A percentile compares a stretch with the other conserved stretches of the same genome.
Conservation (phyloP, 2,797 vertebrate species). For the Simalia tracyae region DNA sequence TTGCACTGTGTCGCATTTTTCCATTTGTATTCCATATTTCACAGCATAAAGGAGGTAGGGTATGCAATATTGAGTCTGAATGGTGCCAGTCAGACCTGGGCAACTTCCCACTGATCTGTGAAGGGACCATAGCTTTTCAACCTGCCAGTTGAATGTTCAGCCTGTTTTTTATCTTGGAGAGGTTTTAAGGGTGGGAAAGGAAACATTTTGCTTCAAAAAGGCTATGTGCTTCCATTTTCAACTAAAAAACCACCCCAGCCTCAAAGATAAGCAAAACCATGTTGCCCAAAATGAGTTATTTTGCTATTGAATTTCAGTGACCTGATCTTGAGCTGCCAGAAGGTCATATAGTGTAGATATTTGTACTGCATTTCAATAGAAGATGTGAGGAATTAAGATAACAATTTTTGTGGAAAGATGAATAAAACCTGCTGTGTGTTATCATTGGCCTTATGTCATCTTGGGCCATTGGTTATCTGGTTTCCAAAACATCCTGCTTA, state of each 20-base stretch:
- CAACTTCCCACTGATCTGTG: not conserved
- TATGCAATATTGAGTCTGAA: not conserved
- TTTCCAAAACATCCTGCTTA: slow-evolving; percentile 52
- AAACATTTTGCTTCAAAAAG: not conserved
- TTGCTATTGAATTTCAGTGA: not conserved
- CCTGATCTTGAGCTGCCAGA: not conserved
- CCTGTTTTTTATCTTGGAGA: not conserved
- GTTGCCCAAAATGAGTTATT: not conserved
- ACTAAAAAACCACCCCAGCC: not conserved
- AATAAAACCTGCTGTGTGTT: not conserved
- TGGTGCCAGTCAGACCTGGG: not conserved
- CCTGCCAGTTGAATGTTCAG: not conserved
- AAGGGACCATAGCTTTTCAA: not conserved
- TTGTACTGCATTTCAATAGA: slow-evolving; percentile 21
- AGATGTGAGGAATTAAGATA: slow-evolving; percentile 37
- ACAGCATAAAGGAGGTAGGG: slow-evolving; percentile 12
- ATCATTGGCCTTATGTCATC: slow-evolving; percentile 17
- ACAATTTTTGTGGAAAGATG: slow-evolving; percentile 29
- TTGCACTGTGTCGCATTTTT: slow-evolving; percentile 29
- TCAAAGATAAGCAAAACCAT: not conserved
- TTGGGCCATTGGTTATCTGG: slow-evolving; percentile 20
- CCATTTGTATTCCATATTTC: slow-evolving; percentile 35
- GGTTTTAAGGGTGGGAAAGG: not conserved
- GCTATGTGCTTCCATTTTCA: not conserved
- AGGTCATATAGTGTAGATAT: not conserved